Percentiles rank a stretch among this genome's conserved stretches.
Conservation (phyloP, 1,140 invertebrate species). For the Bombus superbus region DNA sequence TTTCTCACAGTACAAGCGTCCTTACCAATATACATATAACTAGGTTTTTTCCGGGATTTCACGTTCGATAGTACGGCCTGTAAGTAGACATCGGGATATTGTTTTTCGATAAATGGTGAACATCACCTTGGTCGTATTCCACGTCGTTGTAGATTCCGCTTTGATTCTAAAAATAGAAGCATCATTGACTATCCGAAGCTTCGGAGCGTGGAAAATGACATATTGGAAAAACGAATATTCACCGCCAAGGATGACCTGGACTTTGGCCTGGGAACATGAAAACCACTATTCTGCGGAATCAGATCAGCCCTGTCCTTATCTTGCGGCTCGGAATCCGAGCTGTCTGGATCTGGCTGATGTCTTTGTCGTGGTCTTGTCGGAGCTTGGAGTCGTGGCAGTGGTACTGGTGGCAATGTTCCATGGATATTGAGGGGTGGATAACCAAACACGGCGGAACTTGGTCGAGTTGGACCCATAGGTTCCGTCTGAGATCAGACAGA, state of each 20-base stretch:
- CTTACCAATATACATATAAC: constrained; percentile 11
- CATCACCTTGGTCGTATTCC: constrained; percentile 89
- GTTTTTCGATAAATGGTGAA: constrained; percentile 84
- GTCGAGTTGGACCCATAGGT: constrained; percentile 87
- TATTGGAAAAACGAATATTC: constrained; percentile 67
- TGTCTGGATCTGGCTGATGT: constrained; percentile 79
- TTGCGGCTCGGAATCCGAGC: constrained; percentile 85
- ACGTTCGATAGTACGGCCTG: constrained; percentile 82
- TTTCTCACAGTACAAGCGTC: background rate
- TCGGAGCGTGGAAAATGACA: background rate
- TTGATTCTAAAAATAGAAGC: constrained; percentile 86
- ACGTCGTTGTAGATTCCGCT: constrained; percentile 94
- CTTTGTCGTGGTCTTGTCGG: constrained; percentile 75
- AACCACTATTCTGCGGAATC: constrained; percentile 83
- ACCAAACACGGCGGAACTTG: constrained; percentile 91
- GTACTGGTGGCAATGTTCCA: constrained; percentile 88
- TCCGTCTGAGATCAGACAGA: constrained; percentile 83
- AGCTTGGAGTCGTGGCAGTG: constrained; percentile 85
- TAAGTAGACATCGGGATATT: constrained; percentile 89
- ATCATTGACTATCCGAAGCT: background rate
- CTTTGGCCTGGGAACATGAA: constrained; percentile 89
- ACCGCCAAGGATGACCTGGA: constrained; percentile 89
- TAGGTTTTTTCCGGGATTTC: constrained; percentile 37
- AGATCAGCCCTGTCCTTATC: constrained; percentile 89
- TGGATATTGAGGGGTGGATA: constrained; percentile 87